Evolutionary conservation across 2,888 invertebrate species (phyloP).

Genomic region (Heliconius erato): DNA sequence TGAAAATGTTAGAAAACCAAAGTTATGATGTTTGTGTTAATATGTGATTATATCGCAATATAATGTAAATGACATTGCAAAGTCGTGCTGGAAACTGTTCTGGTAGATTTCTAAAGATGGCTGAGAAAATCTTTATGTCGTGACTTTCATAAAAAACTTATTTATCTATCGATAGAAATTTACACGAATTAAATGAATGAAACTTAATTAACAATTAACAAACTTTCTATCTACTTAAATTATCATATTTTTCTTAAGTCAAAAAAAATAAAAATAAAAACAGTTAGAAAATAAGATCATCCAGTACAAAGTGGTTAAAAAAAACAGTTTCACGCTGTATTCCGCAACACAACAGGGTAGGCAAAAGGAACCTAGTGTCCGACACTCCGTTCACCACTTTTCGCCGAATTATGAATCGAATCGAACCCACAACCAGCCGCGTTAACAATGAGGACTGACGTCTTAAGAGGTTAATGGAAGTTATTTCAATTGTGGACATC

Average conservation of each 20-base stretch:
- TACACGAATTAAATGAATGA: background rate
- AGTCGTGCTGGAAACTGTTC: constrained; percentile 38
- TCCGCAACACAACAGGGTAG: too few species aligned
- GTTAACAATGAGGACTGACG: too few species aligned
- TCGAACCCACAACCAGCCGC: too few species aligned
- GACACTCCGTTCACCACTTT: too few species aligned
- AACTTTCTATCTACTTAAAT: background rate
- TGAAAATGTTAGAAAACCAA: constrained; percentile 42
- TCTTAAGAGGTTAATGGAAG: background rate
- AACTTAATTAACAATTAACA: constrained; percentile 3
- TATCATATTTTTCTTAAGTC: background rate
- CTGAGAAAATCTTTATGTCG: constrained; percentile 30
- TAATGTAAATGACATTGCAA: constrained; percentile 44
- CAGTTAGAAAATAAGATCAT: background rate
- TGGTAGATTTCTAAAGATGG: constrained; percentile 31
- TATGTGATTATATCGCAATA: constrained; percentile 43
- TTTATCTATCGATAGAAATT: background rate
- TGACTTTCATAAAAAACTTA: constrained; percentile 22
- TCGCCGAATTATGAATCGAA: too few species aligned
- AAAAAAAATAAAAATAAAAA: background rate
- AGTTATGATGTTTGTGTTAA: constrained; percentile 46
- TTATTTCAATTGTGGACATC: constrained; percentile 13
- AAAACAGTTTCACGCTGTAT: too few species aligned
- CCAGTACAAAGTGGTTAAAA: background rate
- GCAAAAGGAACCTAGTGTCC: too few species aligned